Base-by-base conservation (phyloP, 2,888 invertebrate genomes). In the Drosophila kuntzei region DNA sequence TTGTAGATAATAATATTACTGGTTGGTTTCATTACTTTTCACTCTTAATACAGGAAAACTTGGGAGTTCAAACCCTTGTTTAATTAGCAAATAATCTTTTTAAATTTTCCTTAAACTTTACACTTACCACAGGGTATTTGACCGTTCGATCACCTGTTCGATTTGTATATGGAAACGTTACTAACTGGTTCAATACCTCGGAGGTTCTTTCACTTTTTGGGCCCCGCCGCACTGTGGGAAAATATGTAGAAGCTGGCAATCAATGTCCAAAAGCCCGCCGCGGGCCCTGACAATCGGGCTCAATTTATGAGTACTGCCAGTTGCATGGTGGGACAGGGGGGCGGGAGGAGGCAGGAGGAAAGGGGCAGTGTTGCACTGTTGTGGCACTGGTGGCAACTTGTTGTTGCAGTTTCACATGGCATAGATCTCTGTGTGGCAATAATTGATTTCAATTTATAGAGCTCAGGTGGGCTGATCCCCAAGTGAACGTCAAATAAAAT, bases 221-320 rank as follows among this genome's bases (percentile, higher is more conserved):
- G 49, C 79, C 43, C 32, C 58, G 66, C 66, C 78, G 76, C 74
- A 80, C 76, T 85, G 84, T 85, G 84, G 84, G 84, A 85, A 85
- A 85, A 85, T 87, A 82, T 87, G 86, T 87, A 79, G 84, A 85
- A 85, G 85, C 84, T 85, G 85, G 87, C 84, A 85, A 85, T 85
- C 87, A 85, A 85, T 85, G 84, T 85, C 87, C 79, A 87, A 82
- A 85, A 76, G 37, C 60, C 55, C 59, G 84, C 84, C 80, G 71
- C 64, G 43, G 84, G 84, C 85, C 65, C 70, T 87, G 82, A 82
- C 85, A 85, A 85, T 72, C 72, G 72, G 80, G 67, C 79, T 76
- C 85, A 79, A 85, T 85, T 85, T 85, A 85, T 85, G 87, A 72
- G 78, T 77, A 51, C 44, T 55, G 66, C 58, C 80, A 69, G 58